These are phyloP conservation scores for Drosophila acutilabella DNA, from an alignment of 2,888 invertebrate genomes.

Conservation along the genomic window DNA sequence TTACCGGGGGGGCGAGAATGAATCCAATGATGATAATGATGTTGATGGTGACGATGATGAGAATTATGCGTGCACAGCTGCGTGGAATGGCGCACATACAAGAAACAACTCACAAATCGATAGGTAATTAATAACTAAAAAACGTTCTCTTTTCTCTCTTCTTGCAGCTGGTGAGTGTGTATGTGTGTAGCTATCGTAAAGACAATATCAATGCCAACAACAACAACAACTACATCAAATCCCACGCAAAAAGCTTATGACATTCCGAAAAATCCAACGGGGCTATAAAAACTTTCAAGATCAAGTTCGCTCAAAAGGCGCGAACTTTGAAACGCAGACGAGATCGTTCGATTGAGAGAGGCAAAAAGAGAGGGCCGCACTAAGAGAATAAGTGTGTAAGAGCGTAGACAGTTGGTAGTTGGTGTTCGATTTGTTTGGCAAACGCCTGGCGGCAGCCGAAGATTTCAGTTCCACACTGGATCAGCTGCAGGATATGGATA, in stretches of 20 bases:
- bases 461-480: slow-evolving; percentile 63
- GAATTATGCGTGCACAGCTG: slow-evolving; percentile 32
- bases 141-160: slow-evolving; percentile 62
- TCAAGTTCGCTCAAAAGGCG: slow-evolving; percentile 38
- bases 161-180: slow-evolving; percentile 65
- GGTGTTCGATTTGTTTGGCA: slow-evolving; percentile 13
- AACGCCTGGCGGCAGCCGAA: slow-evolving; percentile 19
- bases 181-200: slow-evolving; percentile 44
- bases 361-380: not conserved
- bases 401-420: slow-evolving; percentile 10
- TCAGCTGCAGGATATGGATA: slow-evolving; percentile 84
- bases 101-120: slow-evolving; percentile 52
- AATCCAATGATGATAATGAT: slow-evolving; percentile 26
- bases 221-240: slow-evolving; percentile 40
- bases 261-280: slow-evolving; percentile 63
- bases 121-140: slow-evolving; percentile 75
- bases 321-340: slow-evolving; percentile 29
- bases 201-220: slow-evolving; percentile 43
- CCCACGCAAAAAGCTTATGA: slow-evolving; percentile 68
- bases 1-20: slow-evolving; percentile 19
- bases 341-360: not conserved
- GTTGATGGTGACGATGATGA: slow-evolving; percentile 34
- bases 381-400: not conserved
- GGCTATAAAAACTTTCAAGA: slow-evolving; percentile 33
- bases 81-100: slow-evolving; percentile 41